phyloP scores from a whole-genome alignment of 2,797 vertebrate species.

The Microhierax caerulescens region DNA sequence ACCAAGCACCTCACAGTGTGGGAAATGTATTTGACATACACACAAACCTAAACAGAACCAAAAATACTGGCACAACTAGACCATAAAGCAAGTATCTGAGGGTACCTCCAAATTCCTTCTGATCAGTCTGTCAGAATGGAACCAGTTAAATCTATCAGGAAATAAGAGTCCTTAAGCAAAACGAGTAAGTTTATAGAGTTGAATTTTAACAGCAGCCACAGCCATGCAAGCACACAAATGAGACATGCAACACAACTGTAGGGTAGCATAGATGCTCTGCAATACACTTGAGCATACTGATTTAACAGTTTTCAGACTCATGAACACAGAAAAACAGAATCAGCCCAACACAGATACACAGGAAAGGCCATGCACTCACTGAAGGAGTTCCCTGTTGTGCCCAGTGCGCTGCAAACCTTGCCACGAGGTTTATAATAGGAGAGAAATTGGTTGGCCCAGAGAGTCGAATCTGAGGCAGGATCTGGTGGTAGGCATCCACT shows the following conservation, averaged over 20 bases:
- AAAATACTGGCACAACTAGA: not conserved
- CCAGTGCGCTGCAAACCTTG: slow-evolving; percentile 78
- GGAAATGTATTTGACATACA: not conserved
- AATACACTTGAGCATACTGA: too few species aligned
- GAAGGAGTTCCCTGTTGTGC: slow-evolving; percentile 79
- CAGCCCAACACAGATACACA: not conserved
- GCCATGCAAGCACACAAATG: not conserved
- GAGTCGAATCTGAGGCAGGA: slow-evolving; percentile 84
- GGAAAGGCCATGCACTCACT: slow-evolving; percentile 72
- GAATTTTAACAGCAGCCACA: not conserved
- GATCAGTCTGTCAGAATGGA: not conserved
- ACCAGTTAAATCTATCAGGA: not conserved
- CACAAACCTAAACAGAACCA: not conserved
- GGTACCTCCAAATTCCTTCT: not conserved
- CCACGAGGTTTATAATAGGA: slow-evolving; percentile 90
- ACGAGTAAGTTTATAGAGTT: not conserved
- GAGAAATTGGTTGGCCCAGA: slow-evolving; percentile 96
- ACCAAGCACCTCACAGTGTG: not conserved
- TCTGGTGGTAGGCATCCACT: slow-evolving; percentile 85
- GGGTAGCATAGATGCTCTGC: not conserved
- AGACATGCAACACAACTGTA: not conserved
- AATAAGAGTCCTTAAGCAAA: not conserved
- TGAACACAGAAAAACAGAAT: not conserved
- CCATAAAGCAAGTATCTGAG: not conserved
- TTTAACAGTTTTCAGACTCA: not conserved